Conservation (phyloP, 2,113 vertebrate species). For the Lophotis ruficrista region DNA sequence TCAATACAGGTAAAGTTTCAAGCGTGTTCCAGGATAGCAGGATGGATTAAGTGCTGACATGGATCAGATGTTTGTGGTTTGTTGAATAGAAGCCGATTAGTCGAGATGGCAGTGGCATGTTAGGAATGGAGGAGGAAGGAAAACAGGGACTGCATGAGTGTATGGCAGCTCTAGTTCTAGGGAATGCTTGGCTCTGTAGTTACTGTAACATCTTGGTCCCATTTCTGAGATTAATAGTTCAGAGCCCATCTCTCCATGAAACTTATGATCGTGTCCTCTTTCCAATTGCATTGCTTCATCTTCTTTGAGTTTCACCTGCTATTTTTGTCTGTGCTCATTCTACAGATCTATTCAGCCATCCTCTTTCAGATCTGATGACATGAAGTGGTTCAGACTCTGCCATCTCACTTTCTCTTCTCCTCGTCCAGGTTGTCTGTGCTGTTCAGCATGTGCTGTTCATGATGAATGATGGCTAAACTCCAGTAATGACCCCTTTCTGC, state of each 20-base stretch:
- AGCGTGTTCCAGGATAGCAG: neutral
- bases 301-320: neutral
- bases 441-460: neutral
- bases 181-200: neutral
- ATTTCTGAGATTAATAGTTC: neutral
- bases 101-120: neutral
- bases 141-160: accelerated
- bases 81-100: neutral
- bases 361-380: neutral
- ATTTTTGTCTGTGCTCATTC: neutral
- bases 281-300: neutral
- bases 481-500: neutral
- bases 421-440: neutral
- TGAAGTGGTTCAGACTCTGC: neutral
- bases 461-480: neutral
- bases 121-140: neutral
- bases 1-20: slow-evolving; percentile 48
- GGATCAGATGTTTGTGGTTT: neutral
- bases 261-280: neutral
- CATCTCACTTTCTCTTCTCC: neutral
- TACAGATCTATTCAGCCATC: neutral
- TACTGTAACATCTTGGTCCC: neutral
- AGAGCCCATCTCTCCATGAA: neutral
- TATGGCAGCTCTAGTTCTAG: neutral
- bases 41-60: neutral